Evolutionary conservation across 2,797 vertebrate genomes (phyloP).

Genomic region (Orestias chungarensis): DNA sequence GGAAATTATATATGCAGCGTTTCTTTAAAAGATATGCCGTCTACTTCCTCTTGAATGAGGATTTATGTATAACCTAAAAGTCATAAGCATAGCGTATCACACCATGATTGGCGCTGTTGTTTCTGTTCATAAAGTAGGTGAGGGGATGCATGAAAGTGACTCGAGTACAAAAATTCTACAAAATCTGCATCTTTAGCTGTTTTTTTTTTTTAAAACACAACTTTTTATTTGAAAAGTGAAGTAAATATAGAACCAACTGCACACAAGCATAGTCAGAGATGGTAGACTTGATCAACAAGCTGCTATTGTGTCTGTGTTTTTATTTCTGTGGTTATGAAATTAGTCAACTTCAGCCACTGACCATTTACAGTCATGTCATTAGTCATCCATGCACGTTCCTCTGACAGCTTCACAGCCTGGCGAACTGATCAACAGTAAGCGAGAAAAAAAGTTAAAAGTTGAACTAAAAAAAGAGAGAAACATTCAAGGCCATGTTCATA

Average conservation of each 20-base stretch:
- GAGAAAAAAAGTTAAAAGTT: conserved; percentile 33
- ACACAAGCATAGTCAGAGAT: conserved; percentile 50
- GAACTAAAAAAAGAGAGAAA: conserved; percentile 33
- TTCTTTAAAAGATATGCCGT: conserved; percentile 8
- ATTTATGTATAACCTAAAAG: conserved; percentile 16
- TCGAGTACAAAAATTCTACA: conserved; percentile 77
- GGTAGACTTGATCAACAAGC: conserved; percentile 48
- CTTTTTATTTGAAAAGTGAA: conserved; percentile 47
- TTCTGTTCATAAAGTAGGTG: conserved; percentile 6
- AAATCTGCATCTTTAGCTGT: conserved; percentile 65
- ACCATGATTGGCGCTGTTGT: conserved; percentile 5
- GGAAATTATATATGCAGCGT: conserved; percentile 7
- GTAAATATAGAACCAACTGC: conserved; percentile 54
- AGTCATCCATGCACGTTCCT: conserved; percentile 52
- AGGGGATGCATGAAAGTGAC: conserved; percentile 32
- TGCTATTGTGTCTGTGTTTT: conserved; percentile 19
- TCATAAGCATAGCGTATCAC: not conserved
- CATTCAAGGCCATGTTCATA: conserved; percentile 56
- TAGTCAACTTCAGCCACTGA: conserved; percentile 10
- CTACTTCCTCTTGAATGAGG: conserved; percentile 3
- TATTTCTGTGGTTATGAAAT: conserved; percentile 20
- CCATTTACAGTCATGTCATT: conserved; percentile 11
- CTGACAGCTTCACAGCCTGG: conserved; percentile 43
- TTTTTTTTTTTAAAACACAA: conserved; percentile 46
- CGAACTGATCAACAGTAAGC: conserved; percentile 33